Percentiles rank a stretch among this genome's conserved stretches.
phyloP scores from a whole-genome alignment of 2,888 invertebrate genomes.

The Pristionchus arcanus region DNA sequence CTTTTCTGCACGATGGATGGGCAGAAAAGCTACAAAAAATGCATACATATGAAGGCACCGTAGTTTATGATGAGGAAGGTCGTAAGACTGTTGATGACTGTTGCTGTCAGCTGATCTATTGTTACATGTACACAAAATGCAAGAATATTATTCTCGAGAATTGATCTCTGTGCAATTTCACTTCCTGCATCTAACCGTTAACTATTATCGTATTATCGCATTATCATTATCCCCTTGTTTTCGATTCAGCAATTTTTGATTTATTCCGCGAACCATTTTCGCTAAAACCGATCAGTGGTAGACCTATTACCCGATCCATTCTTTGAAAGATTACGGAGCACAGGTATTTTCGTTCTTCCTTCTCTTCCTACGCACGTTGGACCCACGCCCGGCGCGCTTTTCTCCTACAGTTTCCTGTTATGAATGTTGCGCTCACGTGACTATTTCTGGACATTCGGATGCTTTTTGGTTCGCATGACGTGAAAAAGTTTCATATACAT shows the following conservation, averaged over 20 bases:
- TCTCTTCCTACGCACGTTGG: background rate
- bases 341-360: background rate
- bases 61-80: background rate
- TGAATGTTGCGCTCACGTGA: too few species aligned
- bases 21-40: background rate
- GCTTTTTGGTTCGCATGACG: too few species aligned
- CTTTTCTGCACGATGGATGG: background rate
- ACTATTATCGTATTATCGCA: too few species aligned
- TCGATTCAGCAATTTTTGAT: too few species aligned
- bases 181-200: too few species aligned
- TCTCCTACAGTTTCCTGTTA: constrained; percentile 16
- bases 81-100: background rate
- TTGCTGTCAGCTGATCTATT: background rate
- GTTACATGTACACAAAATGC: background rate
- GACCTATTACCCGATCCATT: too few species aligned
- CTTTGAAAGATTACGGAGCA: background rate
- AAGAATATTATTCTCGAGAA: background rate
- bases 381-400: background rate
- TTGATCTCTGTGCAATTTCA: too few species aligned
- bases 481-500: too few species aligned
- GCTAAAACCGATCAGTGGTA: too few species aligned
- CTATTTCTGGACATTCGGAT: too few species aligned
- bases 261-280: too few species aligned
- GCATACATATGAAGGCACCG: background rate
- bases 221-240: too few species aligned